Evolutionary conservation across 2,113 vertebrate genomes (phyloP).

Genomic region (Uria lomvia): DNA sequence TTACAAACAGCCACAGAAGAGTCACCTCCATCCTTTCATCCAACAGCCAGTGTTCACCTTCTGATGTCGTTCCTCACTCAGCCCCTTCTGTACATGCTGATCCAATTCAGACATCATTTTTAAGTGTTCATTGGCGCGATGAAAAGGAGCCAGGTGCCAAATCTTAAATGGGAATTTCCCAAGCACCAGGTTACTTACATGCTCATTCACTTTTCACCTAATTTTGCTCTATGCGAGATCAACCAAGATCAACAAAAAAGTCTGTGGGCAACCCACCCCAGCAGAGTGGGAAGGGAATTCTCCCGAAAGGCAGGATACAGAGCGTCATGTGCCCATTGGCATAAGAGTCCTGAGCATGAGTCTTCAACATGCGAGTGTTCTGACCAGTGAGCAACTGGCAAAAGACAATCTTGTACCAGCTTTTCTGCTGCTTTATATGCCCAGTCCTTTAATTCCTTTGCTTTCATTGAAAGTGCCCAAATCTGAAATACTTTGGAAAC

Average conservation of each 20-base stretch:
- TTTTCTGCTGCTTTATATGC: background rate
- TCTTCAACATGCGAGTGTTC: background rate
- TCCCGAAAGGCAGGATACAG: background rate
- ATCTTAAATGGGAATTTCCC: background rate
- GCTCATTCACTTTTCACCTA: accelerated
- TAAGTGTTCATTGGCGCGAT: background rate
- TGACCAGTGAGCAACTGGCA: background rate
- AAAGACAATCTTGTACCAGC: background rate
- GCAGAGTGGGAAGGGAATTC: background rate
- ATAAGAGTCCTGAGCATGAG: background rate
- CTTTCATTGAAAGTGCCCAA: background rate
- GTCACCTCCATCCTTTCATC: background rate
- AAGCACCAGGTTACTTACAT: background rate
- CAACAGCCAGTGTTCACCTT: background rate
- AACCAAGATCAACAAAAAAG: background rate
- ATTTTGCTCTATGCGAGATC: background rate
- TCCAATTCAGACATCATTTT: background rate
- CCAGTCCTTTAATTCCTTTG: background rate
- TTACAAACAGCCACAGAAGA: background rate
- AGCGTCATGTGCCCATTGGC: accelerated
- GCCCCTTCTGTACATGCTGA: background rate
- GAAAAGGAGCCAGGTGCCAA: background rate
- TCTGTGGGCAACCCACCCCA: background rate
- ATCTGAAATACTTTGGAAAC: background rate
- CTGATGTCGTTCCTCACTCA: background rate